Evolutionary conservation across 2,113 vertebrate genomes (phyloP).

Genomic region (Rafetus swinhoei): DNA sequence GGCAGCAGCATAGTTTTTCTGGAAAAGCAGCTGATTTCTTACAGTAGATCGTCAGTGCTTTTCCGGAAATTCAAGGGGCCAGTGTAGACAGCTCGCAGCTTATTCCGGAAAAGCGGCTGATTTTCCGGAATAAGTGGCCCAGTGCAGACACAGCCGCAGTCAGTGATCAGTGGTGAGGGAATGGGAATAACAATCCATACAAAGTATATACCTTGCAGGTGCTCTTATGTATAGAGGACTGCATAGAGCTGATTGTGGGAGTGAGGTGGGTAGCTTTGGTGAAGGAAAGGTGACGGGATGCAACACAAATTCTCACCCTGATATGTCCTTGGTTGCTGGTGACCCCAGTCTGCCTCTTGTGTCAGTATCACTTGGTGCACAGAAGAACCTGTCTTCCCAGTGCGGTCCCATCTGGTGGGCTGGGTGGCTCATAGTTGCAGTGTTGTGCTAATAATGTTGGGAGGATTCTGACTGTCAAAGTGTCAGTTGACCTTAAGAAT

Average conservation of each 20-base stretch:
- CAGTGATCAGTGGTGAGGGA: not conserved
- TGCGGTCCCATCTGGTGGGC: not conserved
- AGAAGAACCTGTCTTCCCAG: not conserved
- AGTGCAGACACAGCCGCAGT: too few relatives aligned
- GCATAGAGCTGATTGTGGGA: not conserved
- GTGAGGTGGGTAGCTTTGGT: not conserved
- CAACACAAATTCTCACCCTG: not conserved
- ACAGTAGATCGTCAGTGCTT: too few relatives aligned
- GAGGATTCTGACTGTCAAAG: not conserved
- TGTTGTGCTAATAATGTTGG: accelerated
- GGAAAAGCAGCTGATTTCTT: too few relatives aligned
- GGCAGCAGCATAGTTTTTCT: too few relatives aligned
- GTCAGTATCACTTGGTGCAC: not conserved
- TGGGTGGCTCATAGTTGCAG: not conserved
- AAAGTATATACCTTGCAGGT: not conserved
- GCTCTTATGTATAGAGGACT: not conserved
- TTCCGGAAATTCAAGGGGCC: too few relatives aligned
- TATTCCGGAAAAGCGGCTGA: too few relatives aligned
- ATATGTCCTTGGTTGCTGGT: not conserved
- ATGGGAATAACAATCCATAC: accelerated
- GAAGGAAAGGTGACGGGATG: not conserved
- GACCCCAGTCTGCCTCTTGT: not conserved
- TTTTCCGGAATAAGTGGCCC: too few relatives aligned
- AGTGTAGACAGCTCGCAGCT: too few relatives aligned
- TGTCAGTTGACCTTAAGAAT: not conserved